Conservation (phyloP, 2,888 invertebrate genomes). For the Isoperla grammatica region DNA sequence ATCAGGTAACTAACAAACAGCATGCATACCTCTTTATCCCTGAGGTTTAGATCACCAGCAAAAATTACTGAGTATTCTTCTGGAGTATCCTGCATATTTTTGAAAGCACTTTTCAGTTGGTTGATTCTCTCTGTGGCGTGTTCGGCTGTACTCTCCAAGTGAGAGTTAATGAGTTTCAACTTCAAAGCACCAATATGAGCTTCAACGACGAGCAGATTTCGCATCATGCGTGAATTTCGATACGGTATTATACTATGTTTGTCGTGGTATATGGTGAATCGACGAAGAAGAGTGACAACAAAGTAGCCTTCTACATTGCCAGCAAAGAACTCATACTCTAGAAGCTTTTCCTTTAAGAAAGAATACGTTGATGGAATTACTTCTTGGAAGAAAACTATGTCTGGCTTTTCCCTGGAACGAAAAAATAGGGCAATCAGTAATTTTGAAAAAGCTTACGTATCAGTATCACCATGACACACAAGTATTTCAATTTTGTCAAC, state of each 20-base stretch:
- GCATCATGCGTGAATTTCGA: slow-evolving; percentile 46
- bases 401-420: slow-evolving; percentile 47
- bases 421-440: too few species aligned
- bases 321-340: slow-evolving; percentile 42
- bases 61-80: slow-evolving; percentile 44
- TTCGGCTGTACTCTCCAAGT: slow-evolving; percentile 53
- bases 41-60: slow-evolving; percentile 55
- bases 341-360: slow-evolving; percentile 42
- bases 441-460: neutral
- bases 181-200: slow-evolving; percentile 40
- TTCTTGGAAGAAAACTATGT: slow-evolving; percentile 55
- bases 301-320: slow-evolving; percentile 43
- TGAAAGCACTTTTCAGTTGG: slow-evolving; percentile 44
- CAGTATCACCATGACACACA: too few species aligned
- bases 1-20: too few species aligned
- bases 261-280: slow-evolving; percentile 41
- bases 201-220: slow-evolving; percentile 48
- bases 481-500: too few species aligned
- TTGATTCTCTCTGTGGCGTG: slow-evolving; percentile 43
- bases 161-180: slow-evolving; percentile 49
- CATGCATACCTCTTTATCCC: slow-evolving; percentile 50
- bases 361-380: slow-evolving; percentile 44
- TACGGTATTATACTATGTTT: slow-evolving; percentile 45
- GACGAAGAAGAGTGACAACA: slow-evolving; percentile 44
- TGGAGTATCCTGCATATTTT: slow-evolving; percentile 31